Conservation (phyloP, 2,888 invertebrate species). For the Drosophila niveifrons region DNA sequence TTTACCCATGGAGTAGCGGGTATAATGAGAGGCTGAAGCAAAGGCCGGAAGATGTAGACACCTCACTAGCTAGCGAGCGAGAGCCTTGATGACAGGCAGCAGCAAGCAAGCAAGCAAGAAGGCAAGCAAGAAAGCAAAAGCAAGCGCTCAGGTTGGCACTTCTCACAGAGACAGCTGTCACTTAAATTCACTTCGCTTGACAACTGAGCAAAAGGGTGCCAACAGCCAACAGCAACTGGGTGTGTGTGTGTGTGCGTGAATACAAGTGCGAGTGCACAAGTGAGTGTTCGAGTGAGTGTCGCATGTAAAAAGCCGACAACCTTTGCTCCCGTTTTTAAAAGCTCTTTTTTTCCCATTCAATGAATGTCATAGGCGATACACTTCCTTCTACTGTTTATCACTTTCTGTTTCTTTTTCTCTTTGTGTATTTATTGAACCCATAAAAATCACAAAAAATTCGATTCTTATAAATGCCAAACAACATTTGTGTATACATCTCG, state of each 20-base stretch:
- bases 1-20: no score
- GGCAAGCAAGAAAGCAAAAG: no score
- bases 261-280: background rate
- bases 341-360: conserved; percentile 51
- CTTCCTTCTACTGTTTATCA: conserved; percentile 1
- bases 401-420: background rate
- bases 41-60: conserved; percentile 24
- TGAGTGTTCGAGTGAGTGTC: background rate
- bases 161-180: conserved; percentile 53
- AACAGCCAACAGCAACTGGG: background rate
- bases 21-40: no score
- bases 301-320: conserved; percentile 5
- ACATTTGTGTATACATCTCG: background rate
- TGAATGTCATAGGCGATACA: conserved; percentile 43
- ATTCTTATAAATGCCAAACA: conserved; percentile 30
- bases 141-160: conserved; percentile 5
- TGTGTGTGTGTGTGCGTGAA: background rate
- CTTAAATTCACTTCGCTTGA: conserved; percentile 44
- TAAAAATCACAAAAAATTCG: conserved; percentile 45
- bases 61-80: conserved; percentile 35
- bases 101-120: background rate
- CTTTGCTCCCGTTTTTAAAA: conserved; percentile 44
- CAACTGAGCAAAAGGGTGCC: conserved; percentile 11
- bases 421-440: conserved; percentile 39
- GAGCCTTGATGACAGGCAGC: conserved; percentile 10